A percentile compares a stretch with the other conserved stretches of the same genome.
Conservation (phyloP, 2,113 vertebrate genomes). For the Tachysurus vachellii region DNA sequence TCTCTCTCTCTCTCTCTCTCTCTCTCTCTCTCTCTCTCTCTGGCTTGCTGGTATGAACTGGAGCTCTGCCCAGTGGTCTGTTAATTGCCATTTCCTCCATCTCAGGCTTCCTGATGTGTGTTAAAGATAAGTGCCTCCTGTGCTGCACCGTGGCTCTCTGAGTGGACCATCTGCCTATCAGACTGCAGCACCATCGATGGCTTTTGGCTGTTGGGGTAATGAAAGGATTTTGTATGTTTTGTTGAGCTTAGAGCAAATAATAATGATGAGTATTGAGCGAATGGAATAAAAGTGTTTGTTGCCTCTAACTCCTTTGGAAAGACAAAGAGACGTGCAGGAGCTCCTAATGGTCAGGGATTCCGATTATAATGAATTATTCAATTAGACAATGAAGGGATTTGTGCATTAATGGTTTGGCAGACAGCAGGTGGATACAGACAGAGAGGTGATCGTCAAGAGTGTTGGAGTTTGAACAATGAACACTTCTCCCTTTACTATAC, state of each 20-base stretch:
- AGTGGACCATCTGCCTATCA: constrained; percentile 28
- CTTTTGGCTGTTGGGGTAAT: neutral
- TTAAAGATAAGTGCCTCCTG: constrained; percentile 48
- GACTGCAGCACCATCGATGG: neutral
- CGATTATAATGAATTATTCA: neutral
- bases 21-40: neutral
- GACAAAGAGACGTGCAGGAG: neutral
- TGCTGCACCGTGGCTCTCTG: constrained; percentile 19
- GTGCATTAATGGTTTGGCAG: neutral
- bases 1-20: neutral
- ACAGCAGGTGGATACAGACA: neutral
- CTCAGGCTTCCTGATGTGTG: constrained; percentile 46
- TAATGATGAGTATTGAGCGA: neutral
- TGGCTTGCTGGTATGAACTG: constrained; percentile 26
- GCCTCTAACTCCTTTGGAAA: neutral
- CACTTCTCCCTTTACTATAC: neutral
- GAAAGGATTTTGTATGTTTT: constrained; percentile 3
- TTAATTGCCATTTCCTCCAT: constrained; percentile 47
- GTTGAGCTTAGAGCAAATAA: neutral
- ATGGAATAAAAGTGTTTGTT: neutral
- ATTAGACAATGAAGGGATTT: neutral
- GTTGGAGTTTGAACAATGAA: neutral
- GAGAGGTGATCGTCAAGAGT: neutral
- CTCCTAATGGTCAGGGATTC: neutral
- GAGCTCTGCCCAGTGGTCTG: constrained; percentile 40